Evolutionary conservation across 2,797 vertebrate genomes (phyloP), one percentile per base, ranked within the genome.

Genomic region (Brotula barbata): DNA sequence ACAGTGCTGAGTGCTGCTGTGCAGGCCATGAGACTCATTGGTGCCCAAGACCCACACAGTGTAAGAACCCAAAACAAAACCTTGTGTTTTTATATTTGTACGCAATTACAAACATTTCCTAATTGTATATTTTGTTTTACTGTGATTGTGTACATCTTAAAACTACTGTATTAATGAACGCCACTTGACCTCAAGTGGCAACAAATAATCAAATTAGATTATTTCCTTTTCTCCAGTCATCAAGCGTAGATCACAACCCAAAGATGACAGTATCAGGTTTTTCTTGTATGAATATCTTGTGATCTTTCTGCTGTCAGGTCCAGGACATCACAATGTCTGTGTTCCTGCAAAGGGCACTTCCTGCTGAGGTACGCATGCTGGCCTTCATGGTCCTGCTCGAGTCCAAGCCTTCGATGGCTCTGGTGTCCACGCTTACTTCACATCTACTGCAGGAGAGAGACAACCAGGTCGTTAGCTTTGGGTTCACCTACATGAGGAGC

Each of bases 1-100:
- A 80, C 75, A 17, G 80, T 94, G 65, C 89, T 90, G 73, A 88
- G 78, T 31, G 89, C 89, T 34, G 94, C 93, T 7, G 81, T 96
- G 68, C 91, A 92, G 89, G 84, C 94, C 2, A 82, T 96, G 64
- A 90, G 92, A 66, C 92, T 94, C 71, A 88, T 92, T 5, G 89
- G 90, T 49, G 57, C 51, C 80, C 91, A 89, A 72, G 93, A 95
- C 16, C 85, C 91, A 44, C 88, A 82, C 68, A 89, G 64, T 62
- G 94, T 96, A 89, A 89, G 92, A 73, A 45, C 15, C n/a, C n/a
- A n/a, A n/a, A n/a, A n/a, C n/a, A n/a, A n/a, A n/a, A n/a, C n/a
- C n/a, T n/a, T n/a, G n/a, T n/a, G n/a, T n/a, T n/a, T n/a, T n/a
- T n/a, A n/a, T n/a, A n/a, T n/a, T n/a, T n/a, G n/a, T n/a, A n/a